Evolutionary conservation across 2,113 vertebrate species (phyloP).

Genomic region (Protobothrops flavoviridis): DNA sequence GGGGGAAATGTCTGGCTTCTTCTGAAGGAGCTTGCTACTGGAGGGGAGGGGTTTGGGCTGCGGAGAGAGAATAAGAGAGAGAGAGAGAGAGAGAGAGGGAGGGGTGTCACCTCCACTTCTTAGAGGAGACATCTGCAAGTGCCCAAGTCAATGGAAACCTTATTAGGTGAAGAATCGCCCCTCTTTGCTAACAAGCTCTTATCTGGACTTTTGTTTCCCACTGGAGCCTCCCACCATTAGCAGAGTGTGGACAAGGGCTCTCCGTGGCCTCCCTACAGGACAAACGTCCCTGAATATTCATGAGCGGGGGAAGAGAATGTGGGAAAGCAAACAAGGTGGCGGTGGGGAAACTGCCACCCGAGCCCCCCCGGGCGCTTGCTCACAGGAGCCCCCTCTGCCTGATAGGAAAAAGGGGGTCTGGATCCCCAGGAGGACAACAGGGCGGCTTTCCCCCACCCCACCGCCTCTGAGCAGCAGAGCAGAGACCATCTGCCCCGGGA

Average conservation of each 20-base stretch:
- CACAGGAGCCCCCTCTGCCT: slow-evolving; percentile 35
- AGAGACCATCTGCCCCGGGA: slow-evolving; percentile 28
- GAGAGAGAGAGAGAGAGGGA: not conserved
- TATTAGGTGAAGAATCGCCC: slow-evolving; percentile 61
- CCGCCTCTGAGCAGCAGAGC: slow-evolving; percentile 33
- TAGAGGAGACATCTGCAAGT: slow-evolving; percentile 61
- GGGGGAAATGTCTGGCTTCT: not conserved
- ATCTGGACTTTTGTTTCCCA: slow-evolving; percentile 64
- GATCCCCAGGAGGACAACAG: slow-evolving; percentile 46
- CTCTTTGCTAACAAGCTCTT: slow-evolving; percentile 63
- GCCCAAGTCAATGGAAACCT: slow-evolving; percentile 65
- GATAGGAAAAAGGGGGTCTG: slow-evolving; percentile 56
- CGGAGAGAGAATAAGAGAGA: not conserved
- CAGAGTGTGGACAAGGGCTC: slow-evolving; percentile 64
- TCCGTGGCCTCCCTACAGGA: slow-evolving; percentile 60
- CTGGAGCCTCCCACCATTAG: slow-evolving; percentile 66
- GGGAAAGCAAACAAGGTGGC: slow-evolving; percentile 58
- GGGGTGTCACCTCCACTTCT: slow-evolving; percentile 13
- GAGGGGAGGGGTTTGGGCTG: not conserved
- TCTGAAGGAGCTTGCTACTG: not conserved
- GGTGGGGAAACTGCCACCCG: slow-evolving; percentile 37
- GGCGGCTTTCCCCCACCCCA: not conserved
- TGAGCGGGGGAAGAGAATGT: slow-evolving; percentile 67
- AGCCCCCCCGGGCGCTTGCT: slow-evolving; percentile 38
- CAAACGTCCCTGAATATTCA: slow-evolving; percentile 67